Evolutionary conservation across 1,140 invertebrate genomes (phyloP).

Genomic region (Drosophila novamexicana): DNA sequence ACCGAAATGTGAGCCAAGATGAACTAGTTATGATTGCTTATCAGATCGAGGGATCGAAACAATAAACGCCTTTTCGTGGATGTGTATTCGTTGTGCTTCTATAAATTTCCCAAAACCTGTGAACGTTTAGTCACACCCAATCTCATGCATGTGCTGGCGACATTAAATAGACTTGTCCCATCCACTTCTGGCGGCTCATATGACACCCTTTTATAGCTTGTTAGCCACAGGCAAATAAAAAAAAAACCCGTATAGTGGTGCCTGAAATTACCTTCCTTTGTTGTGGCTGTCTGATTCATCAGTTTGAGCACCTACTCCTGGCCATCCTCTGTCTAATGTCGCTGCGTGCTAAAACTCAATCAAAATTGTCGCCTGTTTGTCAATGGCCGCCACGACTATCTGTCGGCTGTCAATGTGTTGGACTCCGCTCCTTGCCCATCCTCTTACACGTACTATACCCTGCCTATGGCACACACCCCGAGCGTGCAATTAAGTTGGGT

Average conservation of each 20-base stretch:
- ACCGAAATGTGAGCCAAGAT: slow-evolving; percentile 14
- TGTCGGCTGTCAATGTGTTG: slow-evolving; percentile 4
- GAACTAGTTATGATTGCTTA: slow-evolving; percentile 10
- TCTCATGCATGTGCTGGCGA: slow-evolving; percentile 4
- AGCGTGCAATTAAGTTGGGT: slow-evolving; percentile 69
- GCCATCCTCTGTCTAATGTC: slow-evolving; percentile 16
- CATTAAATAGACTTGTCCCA: slow-evolving; percentile 19
- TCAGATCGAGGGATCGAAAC: not conserved
- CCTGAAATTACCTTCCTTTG: slow-evolving; percentile 58
- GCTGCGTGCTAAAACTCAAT: slow-evolving; percentile 72
- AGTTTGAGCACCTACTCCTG: slow-evolving; percentile 13
- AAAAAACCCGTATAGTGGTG: slow-evolving; percentile 18
- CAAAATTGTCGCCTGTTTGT: slow-evolving; percentile 75
- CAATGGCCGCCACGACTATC: slow-evolving; percentile 39
- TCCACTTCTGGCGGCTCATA: not conserved
- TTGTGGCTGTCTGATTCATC: slow-evolving; percentile 63
- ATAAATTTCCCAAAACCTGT: slow-evolving; percentile 4
- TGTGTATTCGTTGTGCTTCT: not conserved
- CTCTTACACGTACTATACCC: not conserved
- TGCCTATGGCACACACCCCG: slow-evolving; percentile 21
- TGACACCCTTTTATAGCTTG: slow-evolving; percentile 27
- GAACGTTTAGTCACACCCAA: not conserved
- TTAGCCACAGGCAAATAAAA: slow-evolving; percentile 6
- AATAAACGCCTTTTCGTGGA: slow-evolving; percentile 5
- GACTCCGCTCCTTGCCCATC: not conserved